These are phyloP conservation scores for Caerostris extrusa DNA, from an alignment of 1,140 invertebrate genomes.

Conservation along the genomic window DNA sequence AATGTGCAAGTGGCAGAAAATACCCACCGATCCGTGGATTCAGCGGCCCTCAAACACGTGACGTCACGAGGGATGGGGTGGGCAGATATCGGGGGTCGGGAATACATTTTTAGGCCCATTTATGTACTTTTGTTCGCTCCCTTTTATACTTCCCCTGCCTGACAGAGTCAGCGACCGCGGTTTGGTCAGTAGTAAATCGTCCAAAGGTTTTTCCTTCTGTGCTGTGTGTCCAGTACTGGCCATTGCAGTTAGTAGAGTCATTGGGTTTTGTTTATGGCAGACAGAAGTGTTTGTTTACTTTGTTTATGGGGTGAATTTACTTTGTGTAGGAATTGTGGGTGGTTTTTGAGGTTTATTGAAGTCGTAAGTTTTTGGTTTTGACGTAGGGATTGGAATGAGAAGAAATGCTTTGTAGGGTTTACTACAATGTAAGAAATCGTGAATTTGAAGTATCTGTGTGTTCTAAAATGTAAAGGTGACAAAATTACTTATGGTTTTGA, in stretches of 20 bases:
- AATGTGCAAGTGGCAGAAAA: conserved; percentile 68
- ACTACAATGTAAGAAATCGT: neutral
- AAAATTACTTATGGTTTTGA: no score
- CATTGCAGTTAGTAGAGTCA: neutral
- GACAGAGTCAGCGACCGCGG: neutral
- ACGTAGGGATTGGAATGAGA: neutral
- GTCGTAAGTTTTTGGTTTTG: conserved; percentile 32
- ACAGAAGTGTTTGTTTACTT: conserved; percentile 18
- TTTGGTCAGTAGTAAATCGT: neutral
- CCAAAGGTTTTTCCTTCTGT: no score
- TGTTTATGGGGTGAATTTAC: neutral
- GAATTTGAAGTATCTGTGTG: neutral
- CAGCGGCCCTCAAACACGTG: conserved; percentile 61
- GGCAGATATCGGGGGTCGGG: conserved; percentile 27
- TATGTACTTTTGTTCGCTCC: conserved; percentile 18
- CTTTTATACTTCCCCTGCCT: neutral
- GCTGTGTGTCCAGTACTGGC: neutral
- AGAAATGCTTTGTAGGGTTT: neutral
- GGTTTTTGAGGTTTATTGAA: conserved; percentile 25
- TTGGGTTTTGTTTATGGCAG: neutral
- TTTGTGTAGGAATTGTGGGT: neutral
- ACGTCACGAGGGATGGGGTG: conserved; percentile 61
- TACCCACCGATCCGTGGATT: conserved; percentile 1
- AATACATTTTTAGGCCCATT: conserved; percentile 29
- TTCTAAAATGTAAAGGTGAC: neutral